Evolutionary conservation across 1,140 invertebrate species (phyloP).

Genomic region (Trichomalopsis sarcophagae): DNA sequence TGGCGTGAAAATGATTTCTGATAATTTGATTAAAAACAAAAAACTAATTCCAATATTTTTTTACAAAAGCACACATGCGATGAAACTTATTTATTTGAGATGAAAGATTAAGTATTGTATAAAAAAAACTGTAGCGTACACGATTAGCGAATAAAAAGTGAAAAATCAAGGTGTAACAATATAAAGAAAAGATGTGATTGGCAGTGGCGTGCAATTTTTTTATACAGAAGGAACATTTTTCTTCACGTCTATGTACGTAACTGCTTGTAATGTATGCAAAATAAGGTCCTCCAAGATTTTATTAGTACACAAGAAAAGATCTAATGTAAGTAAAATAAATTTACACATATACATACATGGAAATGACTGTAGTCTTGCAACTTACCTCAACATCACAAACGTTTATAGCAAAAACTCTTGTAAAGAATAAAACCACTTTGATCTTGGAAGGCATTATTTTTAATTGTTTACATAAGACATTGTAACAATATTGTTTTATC

Average conservation of each 20-base stretch:
- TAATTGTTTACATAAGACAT: slow-evolving; percentile 26
- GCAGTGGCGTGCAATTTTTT: slow-evolving; percentile 50
- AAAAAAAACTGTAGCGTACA: slow-evolving; percentile 25
- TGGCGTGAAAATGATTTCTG: slow-evolving; percentile 24
- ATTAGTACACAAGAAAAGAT: neutral
- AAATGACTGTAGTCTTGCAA: neutral
- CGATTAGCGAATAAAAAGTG: slow-evolving; percentile 21
- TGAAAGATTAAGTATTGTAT: slow-evolving; percentile 39
- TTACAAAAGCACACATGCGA: slow-evolving; percentile 31
- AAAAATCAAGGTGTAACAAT: slow-evolving; percentile 33
- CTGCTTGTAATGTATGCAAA: slow-evolving; percentile 40
- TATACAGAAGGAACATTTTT: slow-evolving; percentile 33
- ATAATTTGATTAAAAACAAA: slow-evolving; percentile 21
- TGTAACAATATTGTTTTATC: slow-evolving; percentile 40
- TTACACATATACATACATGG: neutral
- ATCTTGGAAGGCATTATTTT: slow-evolving; percentile 51
- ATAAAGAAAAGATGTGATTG: slow-evolving; percentile 35
- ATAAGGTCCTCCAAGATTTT: slow-evolving; percentile 48
- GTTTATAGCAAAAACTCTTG: neutral
- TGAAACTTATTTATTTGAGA: slow-evolving; percentile 42
- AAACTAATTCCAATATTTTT: slow-evolving; percentile 31
- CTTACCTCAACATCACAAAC: neutral
- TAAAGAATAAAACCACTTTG: slow-evolving; percentile 18
- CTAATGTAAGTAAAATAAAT: neutral
- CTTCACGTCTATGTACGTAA: slow-evolving; percentile 34